phyloP scores from a whole-genome alignment of 2,888 invertebrate species.

The Synanthedon tipuliformis region DNA sequence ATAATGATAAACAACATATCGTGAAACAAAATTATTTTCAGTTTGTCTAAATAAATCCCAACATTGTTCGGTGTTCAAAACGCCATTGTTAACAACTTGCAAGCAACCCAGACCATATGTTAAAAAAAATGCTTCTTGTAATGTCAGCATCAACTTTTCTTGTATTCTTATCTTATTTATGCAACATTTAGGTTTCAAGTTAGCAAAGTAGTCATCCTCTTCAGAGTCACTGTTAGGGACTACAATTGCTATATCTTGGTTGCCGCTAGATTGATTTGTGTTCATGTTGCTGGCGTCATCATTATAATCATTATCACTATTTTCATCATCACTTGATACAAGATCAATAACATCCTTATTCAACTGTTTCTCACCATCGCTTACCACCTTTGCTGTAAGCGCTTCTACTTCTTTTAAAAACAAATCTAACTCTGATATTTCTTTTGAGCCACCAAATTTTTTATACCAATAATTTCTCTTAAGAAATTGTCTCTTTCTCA shows the following conservation, averaged over 20 bases:
- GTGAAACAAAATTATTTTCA: slow-evolving; percentile 73
- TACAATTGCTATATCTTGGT: slow-evolving; percentile 64
- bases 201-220: slow-evolving; percentile 71
- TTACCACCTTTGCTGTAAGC: slow-evolving; percentile 32
- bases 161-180: slow-evolving; percentile 68
- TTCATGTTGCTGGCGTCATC: slow-evolving; percentile 16
- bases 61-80: slow-evolving; percentile 60
- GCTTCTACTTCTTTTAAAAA: slow-evolving; percentile 42
- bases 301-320: slow-evolving; percentile 14
- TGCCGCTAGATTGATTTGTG: slow-evolving; percentile 18
- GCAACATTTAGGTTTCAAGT: slow-evolving; percentile 71
- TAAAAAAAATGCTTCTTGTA: slow-evolving; percentile 85
- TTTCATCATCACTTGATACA: slow-evolving; percentile 54
- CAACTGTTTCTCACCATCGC: slow-evolving; percentile 25
- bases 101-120: slow-evolving; percentile 75
- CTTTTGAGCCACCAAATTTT: slow-evolving; percentile 32
- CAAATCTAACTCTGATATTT: slow-evolving; percentile 20
- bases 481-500: slow-evolving; percentile 72
- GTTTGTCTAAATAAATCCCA: slow-evolving; percentile 71
- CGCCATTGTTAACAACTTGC: slow-evolving; percentile 64
- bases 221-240: slow-evolving; percentile 76
- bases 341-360: slow-evolving; percentile 55
- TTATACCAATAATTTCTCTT: slow-evolving; percentile 70
- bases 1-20: slow-evolving; percentile 86
- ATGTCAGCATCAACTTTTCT: slow-evolving; percentile 75